Percentiles rank a stretch among this genome's conserved stretches.
phyloP scores from a whole-genome alignment of 2,797 vertebrate species.

The Tadarida brasiliensis region DNA sequence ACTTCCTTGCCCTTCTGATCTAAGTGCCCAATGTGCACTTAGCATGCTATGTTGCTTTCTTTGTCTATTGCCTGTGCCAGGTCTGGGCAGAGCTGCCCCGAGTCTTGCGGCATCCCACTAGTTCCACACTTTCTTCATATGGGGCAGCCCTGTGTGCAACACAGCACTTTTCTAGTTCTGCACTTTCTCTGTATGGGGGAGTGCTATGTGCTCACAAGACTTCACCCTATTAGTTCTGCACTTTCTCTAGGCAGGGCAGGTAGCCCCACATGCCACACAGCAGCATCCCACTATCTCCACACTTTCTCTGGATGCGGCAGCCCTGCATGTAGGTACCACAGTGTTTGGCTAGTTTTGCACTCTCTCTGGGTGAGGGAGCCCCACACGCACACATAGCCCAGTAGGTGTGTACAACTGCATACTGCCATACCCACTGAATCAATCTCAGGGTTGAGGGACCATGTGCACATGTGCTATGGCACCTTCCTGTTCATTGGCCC shows the following conservation, averaged over 20 bases:
- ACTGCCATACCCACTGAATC: background rate
- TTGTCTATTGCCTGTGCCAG: background rate
- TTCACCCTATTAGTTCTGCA: background rate
- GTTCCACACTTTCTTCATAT: background rate
- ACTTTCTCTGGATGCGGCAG: background rate
- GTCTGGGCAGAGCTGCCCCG: background rate
- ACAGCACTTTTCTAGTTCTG: background rate
- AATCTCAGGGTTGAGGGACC: background rate
- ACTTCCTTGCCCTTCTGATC: background rate
- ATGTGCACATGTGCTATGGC: background rate
- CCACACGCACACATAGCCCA: background rate
- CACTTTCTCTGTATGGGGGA: background rate
- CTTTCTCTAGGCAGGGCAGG: background rate
- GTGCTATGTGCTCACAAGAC: background rate
- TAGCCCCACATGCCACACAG: background rate
- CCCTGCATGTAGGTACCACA: background rate
- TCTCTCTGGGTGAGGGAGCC: background rate
- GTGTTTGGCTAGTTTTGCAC: background rate
- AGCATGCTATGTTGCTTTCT: background rate
- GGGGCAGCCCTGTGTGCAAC: background rate
- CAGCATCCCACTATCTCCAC: background rate
- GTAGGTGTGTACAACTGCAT: background rate
- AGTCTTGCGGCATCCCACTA: background rate
- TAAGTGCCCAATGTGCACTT: background rate
- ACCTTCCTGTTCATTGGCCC: background rate